Evolutionary conservation across 64 coral and sea anemone species (phyloP), one percentile per base, ranked within the genome.

Genomic region (Pocillopora damicornis): DNA sequence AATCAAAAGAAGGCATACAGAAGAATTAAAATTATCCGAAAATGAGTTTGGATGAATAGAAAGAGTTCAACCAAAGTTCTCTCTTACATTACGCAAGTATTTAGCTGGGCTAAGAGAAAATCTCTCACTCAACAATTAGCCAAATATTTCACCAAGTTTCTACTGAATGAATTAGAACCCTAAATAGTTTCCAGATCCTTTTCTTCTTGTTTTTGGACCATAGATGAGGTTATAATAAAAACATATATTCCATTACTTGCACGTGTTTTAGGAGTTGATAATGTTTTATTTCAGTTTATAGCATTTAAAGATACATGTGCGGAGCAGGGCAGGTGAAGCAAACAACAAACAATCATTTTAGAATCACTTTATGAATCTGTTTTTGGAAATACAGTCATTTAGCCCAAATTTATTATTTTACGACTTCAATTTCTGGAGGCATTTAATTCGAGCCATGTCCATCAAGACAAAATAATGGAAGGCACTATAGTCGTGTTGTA

Each of bases 251-350:
- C 68, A 51, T 37, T 9, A 23, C 42, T 45, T 22, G 20, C 20
- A 15, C 81, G 11, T 23, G 60, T 34, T 81, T 63, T 81, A 61
- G 20, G 67, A 11, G 67, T n/a, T 23, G 22, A 23, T 71, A 23
- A 25, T 71, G 25, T 71, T 63, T 81, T 23, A 60, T 60, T 81
- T 63, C 26, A 81, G n/a, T 60, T 59, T 60, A 81, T 5, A 63
- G 78, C 78, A 34, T 63, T 63, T 37, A 62, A 80, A 80, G 58
- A 63, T 81, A 23, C 59, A 81, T 30, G 20, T 81, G 34, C 35
- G 26, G 26, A 38, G 15, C 22, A 30, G 64, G 65, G 45, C 81
- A 85, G 81, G 81, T 85, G 81, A 17, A 20, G 72, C 38, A 13
- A 63, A 85, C 38, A 13, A 63, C 37, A 83, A 1, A 51, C 62